Percentiles rank a stretch among this genome's conserved stretches.
phyloP scores from a whole-genome alignment of 2,797 vertebrate species.

The Numenius phaeopus region DNA sequence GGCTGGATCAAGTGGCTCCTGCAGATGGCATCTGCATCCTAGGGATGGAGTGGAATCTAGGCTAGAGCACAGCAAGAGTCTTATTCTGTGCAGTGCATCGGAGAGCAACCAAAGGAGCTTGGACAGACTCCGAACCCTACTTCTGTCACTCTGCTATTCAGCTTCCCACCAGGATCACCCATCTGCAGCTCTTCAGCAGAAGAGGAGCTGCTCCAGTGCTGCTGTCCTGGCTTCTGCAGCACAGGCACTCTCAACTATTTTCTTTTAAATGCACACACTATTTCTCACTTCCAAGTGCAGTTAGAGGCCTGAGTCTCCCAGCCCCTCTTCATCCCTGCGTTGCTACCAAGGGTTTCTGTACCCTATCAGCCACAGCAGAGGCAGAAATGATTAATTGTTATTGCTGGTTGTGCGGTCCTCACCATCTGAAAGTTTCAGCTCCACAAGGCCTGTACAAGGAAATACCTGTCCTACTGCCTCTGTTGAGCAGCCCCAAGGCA shows the following conservation, averaged over 20 bases:
- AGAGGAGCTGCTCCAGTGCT: background rate
- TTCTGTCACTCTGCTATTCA: background rate
- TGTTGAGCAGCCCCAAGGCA: background rate
- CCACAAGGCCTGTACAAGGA: background rate
- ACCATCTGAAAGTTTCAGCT: background rate
- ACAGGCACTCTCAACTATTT: background rate
- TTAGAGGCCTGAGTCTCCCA: background rate
- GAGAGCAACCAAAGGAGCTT: background rate
- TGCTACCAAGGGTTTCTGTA: background rate
- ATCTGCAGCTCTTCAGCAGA: background rate
- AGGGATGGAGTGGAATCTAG: slow-evolving; percentile 10
- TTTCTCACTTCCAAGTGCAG: background rate
- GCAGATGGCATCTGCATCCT: slow-evolving; percentile 66
- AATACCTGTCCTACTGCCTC: background rate
- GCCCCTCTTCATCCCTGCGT: background rate
- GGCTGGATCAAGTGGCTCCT: background rate
- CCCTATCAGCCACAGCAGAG: background rate
- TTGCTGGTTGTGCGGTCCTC: background rate
- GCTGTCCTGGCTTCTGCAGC: background rate
- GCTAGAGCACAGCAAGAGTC: background rate
- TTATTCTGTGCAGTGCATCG: background rate
- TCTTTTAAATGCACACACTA: background rate
- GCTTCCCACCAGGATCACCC: background rate
- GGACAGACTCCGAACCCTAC: background rate
- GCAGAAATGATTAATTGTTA: background rate